These are phyloP conservation scores for Sebastes oblongus DNA, from an alignment of 2,797 vertebrate genomes.

Conservation along the genomic window DNA sequence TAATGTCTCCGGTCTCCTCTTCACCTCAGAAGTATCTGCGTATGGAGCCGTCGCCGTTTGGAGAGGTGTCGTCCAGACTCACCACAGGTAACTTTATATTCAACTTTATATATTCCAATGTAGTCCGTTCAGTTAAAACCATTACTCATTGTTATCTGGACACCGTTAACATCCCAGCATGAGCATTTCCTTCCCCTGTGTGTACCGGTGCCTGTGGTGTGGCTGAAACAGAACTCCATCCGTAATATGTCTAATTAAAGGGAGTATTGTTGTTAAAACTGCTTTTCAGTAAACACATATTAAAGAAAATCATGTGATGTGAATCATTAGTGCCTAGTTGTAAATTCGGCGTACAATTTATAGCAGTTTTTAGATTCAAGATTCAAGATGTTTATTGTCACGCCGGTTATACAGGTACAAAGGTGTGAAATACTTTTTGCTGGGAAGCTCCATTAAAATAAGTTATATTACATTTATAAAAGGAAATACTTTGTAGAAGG, in stretches of 20 bases:
- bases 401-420: too few relatives aligned
- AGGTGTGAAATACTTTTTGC: too few relatives aligned
- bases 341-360: not conserved
- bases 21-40: conserved; percentile 95
- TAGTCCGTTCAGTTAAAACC: too few relatives aligned
- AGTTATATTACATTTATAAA: too few relatives aligned
- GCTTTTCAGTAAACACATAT: not conserved
- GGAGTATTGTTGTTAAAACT: not conserved
- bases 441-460: too few relatives aligned
- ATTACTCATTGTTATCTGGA: too few relatives aligned
- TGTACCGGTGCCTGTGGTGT: not conserved
- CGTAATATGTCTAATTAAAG: not conserved
- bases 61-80: conserved; percentile 90
- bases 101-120: too few relatives aligned
- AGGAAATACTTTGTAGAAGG: too few relatives aligned
- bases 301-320: not conserved
- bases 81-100: conserved; percentile 84
- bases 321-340: accelerated
- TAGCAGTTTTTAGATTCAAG: too few relatives aligned
- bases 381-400: too few relatives aligned
- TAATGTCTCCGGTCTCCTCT: conserved; percentile 86
- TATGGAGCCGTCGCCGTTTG: conserved; percentile 93
- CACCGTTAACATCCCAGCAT: not conserved
- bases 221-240: not conserved
- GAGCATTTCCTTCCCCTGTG: not conserved